Evolutionary conservation across 2,797 vertebrate species (phyloP), one percentile per base, ranked within the genome.

Genomic region (Zalophus californianus): DNA sequence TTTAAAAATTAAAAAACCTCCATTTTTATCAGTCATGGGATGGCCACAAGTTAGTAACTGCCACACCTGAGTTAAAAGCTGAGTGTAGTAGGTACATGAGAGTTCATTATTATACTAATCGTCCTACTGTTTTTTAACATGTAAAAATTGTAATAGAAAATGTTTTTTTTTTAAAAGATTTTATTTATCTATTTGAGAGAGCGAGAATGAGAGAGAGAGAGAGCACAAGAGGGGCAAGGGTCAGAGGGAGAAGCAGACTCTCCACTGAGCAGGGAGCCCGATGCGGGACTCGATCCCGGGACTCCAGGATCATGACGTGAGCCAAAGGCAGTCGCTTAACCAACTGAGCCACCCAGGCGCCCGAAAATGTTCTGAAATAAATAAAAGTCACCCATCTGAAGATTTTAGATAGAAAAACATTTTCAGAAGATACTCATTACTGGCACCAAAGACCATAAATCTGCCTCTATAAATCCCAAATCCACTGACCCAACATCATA

Each of bases 61-160:
- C 50, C 95, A 72, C 79, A 86, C 18, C 54, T 83, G 29, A 92
- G 13, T 80, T 86, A 62, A 89, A 92, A 92, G 50, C 41, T 96
- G 27, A 86, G 25, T 72, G 25, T 72, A 35, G 90, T 5, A 64
- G 25, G 38, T 50, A 75, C 35, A 77, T 29, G 29, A 66, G n/a
- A 54, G 25, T 56, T 75, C 78, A 91, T 66, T 93, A 87, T n/a
- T 93, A 87, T n/a, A 54, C 23, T 78, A 68, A 75, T 32, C 58
- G 66, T 87, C 56, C 41, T 77, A 41, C 8, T 68, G 13, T 44
- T 78, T 89, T 86, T 35, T 25, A 96, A 79, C 41, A 75, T 48
- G 9, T 20, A 89, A 15, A 86, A 80, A 90, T 25, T 93, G 25
- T 50, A 21, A 89, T 13, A 83, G 9, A 58, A 64, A 62, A 13